Evolutionary conservation across 2,797 vertebrate species (phyloP), one percentile per base, ranked within the genome.

Genomic region (Octomys mimax): DNA sequence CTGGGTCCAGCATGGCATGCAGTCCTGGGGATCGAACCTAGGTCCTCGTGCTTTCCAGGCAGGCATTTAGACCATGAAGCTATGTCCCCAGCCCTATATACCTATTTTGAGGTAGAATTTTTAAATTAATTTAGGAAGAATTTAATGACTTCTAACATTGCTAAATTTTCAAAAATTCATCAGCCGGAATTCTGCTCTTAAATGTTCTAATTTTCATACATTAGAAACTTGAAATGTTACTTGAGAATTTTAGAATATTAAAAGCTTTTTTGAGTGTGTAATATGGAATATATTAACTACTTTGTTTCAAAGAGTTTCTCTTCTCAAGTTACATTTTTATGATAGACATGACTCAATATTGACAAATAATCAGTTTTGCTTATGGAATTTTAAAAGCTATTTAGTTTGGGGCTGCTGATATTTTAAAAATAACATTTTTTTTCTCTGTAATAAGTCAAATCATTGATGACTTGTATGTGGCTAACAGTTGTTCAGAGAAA

Each of bases 141-240:
- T 98, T 98, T 98, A 98, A 96, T 98, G 98, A 96, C 95, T 98
- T 98, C 96, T 93, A 97, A 94, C 96, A 95, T 97, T 97, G 96
- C 96, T 97, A 98, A 98, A 97, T 98, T 98, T 98, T 98, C 97
- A 98, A 98, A 97, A 97, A 96, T 97, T 97, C 81, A 97, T 98
- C 98, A 98, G 93, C 97, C 98, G 94, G 92, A 98, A 97, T 98
- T 89, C 95, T 97, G 83, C 87, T 98, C 95, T 95, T 97, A 97
- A 97, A 95, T 96, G 95, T 98, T 98, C 95, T 97, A 81, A 22
- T 73, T 98, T 98, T 98, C 96, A 98, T 96, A 78, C 96, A 97
- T 96, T 98, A 96, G 97, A 97, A 98, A 98, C 97, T 98, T 97
- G 98, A 98, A 98, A 98, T 98, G 94, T 97, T 98, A 96, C 95